Evolutionary conservation across 2,113 vertebrate genomes (phyloP).

Genomic region (Elachura formosa): DNA sequence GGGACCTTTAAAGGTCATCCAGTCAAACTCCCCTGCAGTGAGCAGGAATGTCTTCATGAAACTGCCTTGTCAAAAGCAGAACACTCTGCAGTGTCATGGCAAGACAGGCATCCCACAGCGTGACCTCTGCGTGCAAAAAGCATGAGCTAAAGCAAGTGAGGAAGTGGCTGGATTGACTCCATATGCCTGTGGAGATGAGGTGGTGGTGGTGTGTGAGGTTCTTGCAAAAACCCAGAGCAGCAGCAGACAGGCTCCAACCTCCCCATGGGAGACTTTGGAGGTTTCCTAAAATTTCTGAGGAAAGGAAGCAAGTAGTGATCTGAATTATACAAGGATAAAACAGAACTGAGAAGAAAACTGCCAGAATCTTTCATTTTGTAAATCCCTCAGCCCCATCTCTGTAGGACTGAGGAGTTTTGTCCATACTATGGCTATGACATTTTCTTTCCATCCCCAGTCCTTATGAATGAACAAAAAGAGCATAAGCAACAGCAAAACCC

Average conservation of each 20-base stretch:
- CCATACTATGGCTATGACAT: too few species aligned
- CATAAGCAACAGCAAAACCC: background rate
- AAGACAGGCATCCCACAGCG: fast-evolving
- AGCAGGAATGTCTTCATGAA: background rate
- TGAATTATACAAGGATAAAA: background rate
- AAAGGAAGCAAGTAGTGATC: background rate
- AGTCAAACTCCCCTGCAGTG: background rate
- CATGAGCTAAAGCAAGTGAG: fast-evolving
- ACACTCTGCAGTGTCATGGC: fast-evolving
- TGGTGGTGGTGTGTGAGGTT: fast-evolving
- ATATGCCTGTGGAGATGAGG: background rate
- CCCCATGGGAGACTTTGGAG: background rate
- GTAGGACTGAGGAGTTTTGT: background rate
- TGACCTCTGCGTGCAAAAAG: fast-evolving
- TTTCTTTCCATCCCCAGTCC: background rate
- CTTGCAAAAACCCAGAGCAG: background rate
- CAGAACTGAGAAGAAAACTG: background rate
- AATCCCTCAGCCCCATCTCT: background rate
- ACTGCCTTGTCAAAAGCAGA: background rate
- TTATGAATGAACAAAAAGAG: background rate
- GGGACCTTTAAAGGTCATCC: background rate
- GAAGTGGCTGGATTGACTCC: background rate
- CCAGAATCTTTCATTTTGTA: background rate
- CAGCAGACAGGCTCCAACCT: background rate
- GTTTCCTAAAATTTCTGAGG: background rate